Percentiles rank a stretch among this genome's conserved stretches.
Evolutionary conservation across 2,113 vertebrate genomes (phyloP).

Genomic region (Columba livia): DNA sequence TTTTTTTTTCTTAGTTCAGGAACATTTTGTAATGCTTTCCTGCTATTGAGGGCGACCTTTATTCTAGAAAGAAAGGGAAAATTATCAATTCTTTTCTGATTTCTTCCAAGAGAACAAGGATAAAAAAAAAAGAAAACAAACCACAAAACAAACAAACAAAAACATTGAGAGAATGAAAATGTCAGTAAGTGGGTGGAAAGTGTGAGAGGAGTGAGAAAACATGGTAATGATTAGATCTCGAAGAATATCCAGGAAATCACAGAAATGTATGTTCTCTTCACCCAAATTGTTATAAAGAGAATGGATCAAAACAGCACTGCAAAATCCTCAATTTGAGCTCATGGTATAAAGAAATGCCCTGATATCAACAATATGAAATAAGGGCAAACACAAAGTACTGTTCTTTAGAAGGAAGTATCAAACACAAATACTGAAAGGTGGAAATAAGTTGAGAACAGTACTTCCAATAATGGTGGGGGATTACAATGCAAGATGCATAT

Average conservation of each 20-base stretch:
- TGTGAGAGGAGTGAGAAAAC: background rate
- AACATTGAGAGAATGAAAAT: background rate
- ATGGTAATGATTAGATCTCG: background rate
- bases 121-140: background rate
- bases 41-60: background rate
- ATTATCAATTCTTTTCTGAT: background rate
- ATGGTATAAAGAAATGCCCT: background rate
- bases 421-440: background rate
- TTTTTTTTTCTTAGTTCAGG: background rate
- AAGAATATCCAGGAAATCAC: background rate
- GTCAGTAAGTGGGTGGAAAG: background rate
- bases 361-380: background rate
- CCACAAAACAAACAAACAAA: background rate
- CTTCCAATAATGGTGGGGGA: background rate
- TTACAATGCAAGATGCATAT: background rate
- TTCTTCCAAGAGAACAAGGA: background rate
- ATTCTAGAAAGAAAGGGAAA: background rate
- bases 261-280: background rate
- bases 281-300: background rate
- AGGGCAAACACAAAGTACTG: background rate
- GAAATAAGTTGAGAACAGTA: background rate
- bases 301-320: background rate
- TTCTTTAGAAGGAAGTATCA: background rate
- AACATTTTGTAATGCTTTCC: background rate
- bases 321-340: background rate